Conservation (phyloP, 2,888 invertebrate genomes). For the Aspidiotus destructor region DNA sequence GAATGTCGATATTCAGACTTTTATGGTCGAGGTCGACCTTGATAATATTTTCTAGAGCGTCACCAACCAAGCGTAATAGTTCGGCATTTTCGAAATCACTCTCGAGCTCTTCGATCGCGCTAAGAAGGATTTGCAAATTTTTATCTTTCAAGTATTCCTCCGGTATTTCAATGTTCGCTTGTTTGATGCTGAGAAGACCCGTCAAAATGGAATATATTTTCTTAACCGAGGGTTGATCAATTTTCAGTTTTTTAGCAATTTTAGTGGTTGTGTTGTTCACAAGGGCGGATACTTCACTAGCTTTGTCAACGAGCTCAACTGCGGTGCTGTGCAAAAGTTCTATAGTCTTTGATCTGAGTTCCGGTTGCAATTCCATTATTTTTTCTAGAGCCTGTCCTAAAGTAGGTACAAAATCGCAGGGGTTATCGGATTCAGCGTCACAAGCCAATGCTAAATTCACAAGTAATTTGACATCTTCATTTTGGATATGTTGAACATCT, state of each 20-base stretch:
- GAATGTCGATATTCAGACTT: not conserved
- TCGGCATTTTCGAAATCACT: not conserved
- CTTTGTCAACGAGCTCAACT: slow-evolving; percentile 1
- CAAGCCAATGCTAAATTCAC: slow-evolving; percentile 9
- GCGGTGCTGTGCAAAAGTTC: not conserved
- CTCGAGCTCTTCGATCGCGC: not conserved
- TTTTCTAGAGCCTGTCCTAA: slow-evolving; percentile 8
- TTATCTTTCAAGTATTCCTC: slow-evolving; percentile 1
- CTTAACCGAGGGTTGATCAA: not conserved
- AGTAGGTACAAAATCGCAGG: not conserved
- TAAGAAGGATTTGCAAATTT: not conserved
- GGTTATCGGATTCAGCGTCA: slow-evolving; percentile 2
- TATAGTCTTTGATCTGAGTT: not conserved
- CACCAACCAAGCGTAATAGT: not conserved
- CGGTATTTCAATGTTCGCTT: not conserved
- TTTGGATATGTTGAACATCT: not conserved
- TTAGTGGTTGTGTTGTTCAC: not conserved
- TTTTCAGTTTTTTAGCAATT: not conserved
- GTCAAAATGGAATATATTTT: not conserved
- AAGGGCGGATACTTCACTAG: not conserved
- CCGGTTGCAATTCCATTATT: not conserved
- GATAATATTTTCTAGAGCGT: slow-evolving; percentile 4
- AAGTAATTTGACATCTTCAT: slow-evolving; percentile 12
- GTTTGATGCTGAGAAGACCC: not conserved
- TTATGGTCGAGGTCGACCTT: slow-evolving; percentile 7